Percentiles rank a stretch among this genome's conserved stretches.
Conservation (phyloP, 2,113 vertebrate genomes). For the Zapus hudsonius region DNA sequence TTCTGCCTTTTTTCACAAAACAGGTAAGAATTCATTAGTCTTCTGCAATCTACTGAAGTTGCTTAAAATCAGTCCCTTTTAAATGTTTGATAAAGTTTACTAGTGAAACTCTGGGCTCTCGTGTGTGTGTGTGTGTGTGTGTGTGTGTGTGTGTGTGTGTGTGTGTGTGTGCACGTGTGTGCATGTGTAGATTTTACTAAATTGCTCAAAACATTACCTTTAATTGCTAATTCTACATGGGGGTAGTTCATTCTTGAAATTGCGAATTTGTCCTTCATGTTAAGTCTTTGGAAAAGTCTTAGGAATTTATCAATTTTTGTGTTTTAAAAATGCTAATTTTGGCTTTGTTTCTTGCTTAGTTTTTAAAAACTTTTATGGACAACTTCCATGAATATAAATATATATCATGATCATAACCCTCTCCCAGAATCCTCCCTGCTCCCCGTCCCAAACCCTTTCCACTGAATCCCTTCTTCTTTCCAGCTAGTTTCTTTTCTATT, state of each 20-base stretch:
- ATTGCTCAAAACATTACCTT: neutral
- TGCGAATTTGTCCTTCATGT: neutral
- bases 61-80: neutral
- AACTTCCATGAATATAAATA: too few relatives aligned
- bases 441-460: too few relatives aligned
- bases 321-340: neutral
- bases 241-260: neutral
- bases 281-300: neutral
- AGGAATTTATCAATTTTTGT: neutral
- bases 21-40: neutral
- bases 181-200: neutral
- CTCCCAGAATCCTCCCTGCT: too few relatives aligned
- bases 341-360: neutral
- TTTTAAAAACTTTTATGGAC: neutral
- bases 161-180: neutral
- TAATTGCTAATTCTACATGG: neutral
- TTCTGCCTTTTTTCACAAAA: neutral
- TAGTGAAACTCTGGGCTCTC: neutral
- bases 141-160: neutral
- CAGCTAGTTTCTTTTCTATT: too few relatives aligned
- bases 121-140: neutral
- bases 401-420: too few relatives aligned
- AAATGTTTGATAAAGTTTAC: neutral
- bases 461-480: too few relatives aligned
- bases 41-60: neutral